Percentiles rank a stretch among this genome's conserved stretches.
These are phyloP conservation scores for Podilymbus podiceps DNA, from an alignment of 2,113 vertebrate species.

Conservation along the genomic window DNA sequence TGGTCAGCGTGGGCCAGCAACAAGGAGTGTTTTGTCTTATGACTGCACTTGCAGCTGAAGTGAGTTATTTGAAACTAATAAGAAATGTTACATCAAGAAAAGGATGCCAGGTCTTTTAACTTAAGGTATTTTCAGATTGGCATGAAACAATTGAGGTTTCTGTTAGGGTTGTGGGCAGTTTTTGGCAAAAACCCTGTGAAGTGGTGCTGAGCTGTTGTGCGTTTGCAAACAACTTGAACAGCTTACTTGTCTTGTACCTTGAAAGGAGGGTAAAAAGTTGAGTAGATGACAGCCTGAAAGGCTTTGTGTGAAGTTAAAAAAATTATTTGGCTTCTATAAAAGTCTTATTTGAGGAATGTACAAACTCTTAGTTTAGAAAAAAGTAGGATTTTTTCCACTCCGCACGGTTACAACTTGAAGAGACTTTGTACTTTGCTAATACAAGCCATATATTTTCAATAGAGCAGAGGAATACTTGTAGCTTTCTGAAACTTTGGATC, in stretches of 20 bases:
- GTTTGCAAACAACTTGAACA: background rate
- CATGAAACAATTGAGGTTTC: background rate
- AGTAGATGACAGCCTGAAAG: background rate
- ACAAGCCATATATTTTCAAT: background rate
- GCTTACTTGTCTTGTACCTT: background rate
- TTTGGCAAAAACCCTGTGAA: background rate
- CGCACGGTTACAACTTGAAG: background rate
- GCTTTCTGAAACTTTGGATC: background rate
- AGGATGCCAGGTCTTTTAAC: background rate
- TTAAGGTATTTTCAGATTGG: background rate
- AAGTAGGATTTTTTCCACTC: background rate
- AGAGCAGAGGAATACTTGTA: background rate
- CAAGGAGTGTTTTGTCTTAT: background rate
- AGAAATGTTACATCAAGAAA: background rate
- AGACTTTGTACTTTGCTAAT: background rate
- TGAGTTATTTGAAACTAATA: background rate
- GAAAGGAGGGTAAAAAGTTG: background rate
- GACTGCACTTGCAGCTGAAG: background rate
- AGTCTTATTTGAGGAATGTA: background rate
- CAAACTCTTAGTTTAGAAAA: background rate
- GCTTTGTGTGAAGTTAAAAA: background rate
- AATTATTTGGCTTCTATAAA: background rate
- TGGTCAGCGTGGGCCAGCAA: background rate
- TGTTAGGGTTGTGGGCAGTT: background rate
- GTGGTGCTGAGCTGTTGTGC: background rate